Evolutionary conservation across 2,888 invertebrate genomes (phyloP).

Genomic region (Plutella xylostella): DNA sequence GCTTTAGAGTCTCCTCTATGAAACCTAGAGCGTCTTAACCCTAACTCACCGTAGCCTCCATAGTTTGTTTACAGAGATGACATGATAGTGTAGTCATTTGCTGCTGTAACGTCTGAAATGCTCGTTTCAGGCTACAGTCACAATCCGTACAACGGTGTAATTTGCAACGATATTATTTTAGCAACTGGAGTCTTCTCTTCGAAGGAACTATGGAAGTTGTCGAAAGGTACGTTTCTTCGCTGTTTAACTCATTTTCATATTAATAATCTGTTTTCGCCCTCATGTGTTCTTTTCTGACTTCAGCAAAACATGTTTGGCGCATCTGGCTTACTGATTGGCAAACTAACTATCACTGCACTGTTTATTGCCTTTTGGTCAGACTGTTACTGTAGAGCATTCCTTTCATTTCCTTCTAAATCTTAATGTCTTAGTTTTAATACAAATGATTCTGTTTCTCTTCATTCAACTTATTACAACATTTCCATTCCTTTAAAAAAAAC

Average conservation of each 20-base stretch:
- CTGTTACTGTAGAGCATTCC: no score
- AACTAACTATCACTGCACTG: no score
- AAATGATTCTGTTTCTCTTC: no score
- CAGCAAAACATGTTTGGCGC: no score
- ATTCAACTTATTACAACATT: no score
- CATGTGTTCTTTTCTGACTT: neutral
- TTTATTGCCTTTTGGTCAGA: no score
- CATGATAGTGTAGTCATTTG: conserved; percentile 2
- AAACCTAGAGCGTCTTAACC: no score
- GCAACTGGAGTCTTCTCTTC: conserved; percentile 99
- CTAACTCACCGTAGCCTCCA: conserved; percentile 25
- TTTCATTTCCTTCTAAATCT: no score
- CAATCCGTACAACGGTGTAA: conserved; percentile 98
- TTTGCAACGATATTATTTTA: conserved; percentile 99
- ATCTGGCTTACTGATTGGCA: no score
- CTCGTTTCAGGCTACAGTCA: conserved; percentile 82
- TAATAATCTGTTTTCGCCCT: conserved; percentile 7
- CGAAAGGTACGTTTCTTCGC: conserved; percentile 79
- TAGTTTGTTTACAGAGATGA: conserved; percentile 31
- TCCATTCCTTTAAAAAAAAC: no score
- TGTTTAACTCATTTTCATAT: conserved; percentile 15
- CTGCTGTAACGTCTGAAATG: conserved; percentile 33
- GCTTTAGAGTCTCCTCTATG: no score
- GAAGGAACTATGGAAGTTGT: conserved; percentile 98
- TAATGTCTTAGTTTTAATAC: no score